Base-by-base conservation (phyloP, 2,113 vertebrate species). In the Ophthalmolycus amberensis region DNA sequence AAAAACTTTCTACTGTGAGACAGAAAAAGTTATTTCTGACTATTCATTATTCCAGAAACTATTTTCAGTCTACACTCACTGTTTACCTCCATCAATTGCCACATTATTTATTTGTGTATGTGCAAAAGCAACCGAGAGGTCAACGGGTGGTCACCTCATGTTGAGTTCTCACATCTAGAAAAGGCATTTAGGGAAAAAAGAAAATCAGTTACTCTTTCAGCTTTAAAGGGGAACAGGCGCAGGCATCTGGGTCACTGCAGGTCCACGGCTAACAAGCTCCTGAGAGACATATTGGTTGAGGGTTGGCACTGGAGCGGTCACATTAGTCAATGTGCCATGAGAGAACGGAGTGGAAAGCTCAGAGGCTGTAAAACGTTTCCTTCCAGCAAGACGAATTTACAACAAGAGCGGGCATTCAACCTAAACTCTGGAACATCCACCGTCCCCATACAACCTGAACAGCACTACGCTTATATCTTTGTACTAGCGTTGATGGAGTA, bases 231-330 rank as follows among this genome's bases (percentile, higher is more conserved):
- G 64, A 84, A 79, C 71, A 68, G 38, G 32, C 63, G 40, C 91
- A 83, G 75, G 82, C 54, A 54, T 78, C 22, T 74, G 82, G 90
- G 91, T 91, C 89, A 89, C 40, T 79, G 81, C 83, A 88, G 88
- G 89, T 90, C 89, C 9, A 22, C 64, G 76, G 79, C 86, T 94
- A 93, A 94, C 90, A 92, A 92, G 92, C 81, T 92, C 93, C 88
- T 92, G 44, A 60, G 90, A 92, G 89, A 94, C 90, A 82, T 73
- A 72, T 79, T 83, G 88, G 77, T 72, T 83, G 66, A 82, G 83
- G 80, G 82, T 70, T 79, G 75, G 84, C 38, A 44, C 67, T 79
- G 62, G 68, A 79, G 85, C 64, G 73, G 84, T 78, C 86, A 77
- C 80, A 88, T 90, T 83, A 86, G 77, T 92, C 85, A 81, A 75